Evolutionary conservation across 1,140 invertebrate genomes (phyloP).

Genomic region (Triops longicaudatus): DNA sequence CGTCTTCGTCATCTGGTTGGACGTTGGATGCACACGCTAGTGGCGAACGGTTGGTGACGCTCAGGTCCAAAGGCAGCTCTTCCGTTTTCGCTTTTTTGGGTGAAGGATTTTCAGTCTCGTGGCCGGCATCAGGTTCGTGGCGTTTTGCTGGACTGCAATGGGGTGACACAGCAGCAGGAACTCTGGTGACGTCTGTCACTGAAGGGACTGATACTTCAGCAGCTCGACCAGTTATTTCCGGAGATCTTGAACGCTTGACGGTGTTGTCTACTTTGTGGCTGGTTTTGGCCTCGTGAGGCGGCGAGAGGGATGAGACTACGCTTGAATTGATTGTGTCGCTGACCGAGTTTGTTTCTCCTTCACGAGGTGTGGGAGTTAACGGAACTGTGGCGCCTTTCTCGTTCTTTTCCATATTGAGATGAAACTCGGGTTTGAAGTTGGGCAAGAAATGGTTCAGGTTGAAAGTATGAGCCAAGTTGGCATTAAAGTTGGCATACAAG

Average conservation of each 20-base stretch:
- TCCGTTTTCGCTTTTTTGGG: slow-evolving; percentile 16
- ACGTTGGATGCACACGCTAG: slow-evolving; percentile 31
- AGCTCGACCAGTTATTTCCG: neutral
- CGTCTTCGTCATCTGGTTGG: slow-evolving; percentile 31
- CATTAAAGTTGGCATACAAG: slow-evolving; percentile 44
- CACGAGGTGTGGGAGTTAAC: neutral
- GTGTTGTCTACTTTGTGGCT: neutral
- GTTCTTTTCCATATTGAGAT: neutral
- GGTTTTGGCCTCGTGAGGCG: neutral
- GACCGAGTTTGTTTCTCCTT: neutral
- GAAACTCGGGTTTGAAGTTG: neutral
- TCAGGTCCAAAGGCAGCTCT: slow-evolving; percentile 20
- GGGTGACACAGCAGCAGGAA: neutral
- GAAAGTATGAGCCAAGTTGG: neutral
- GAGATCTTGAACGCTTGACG: neutral
- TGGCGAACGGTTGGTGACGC: neutral
- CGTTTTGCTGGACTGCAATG: neutral
- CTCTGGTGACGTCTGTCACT: neutral
- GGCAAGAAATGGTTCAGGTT: neutral
- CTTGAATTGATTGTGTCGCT: no score
- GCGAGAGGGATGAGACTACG: neutral
- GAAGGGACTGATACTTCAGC: neutral
- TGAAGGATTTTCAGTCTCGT: slow-evolving; percentile 3
- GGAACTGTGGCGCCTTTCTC: neutral
- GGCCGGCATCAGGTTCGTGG: slow-evolving; percentile 13